These are phyloP conservation scores for Himalopsyche anomala DNA, from an alignment of 2,888 invertebrate species.

Conservation along the genomic window DNA sequence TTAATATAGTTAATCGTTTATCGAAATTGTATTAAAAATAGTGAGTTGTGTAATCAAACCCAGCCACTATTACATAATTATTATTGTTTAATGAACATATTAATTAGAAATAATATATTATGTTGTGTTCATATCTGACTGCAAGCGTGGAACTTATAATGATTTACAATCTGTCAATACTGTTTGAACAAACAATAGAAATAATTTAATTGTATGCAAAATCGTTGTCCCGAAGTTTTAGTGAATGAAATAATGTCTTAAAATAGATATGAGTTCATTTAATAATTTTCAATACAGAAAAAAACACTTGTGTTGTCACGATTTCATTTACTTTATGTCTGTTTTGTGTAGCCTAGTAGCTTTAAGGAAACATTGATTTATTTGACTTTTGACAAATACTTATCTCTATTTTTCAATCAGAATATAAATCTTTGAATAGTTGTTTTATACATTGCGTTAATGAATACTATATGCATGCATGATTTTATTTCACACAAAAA, in stretches of 20 bases:
- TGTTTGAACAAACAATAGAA: background rate
- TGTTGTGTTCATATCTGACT: too few relatives aligned
- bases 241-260: conserved; percentile 30
- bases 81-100: too few relatives aligned
- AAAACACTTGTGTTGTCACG: background rate
- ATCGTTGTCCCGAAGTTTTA: background rate
- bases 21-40: too few relatives aligned
- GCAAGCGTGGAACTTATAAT: background rate
- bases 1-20: too few relatives aligned
- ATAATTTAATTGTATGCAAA: conserved; percentile 1
- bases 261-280: conserved; percentile 28
- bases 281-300: background rate
- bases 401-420: background rate
- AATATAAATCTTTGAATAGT: background rate
- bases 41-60: too few relatives aligned
- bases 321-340: background rate
- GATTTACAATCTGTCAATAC: background rate
- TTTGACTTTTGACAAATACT: conserved; percentile 2
- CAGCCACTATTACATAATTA: too few relatives aligned
- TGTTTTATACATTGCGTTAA: too few relatives aligned
- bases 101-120: too few relatives aligned
- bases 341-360: background rate
- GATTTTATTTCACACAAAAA: too few relatives aligned
- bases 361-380: conserved; percentile 8
- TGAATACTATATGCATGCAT: too few relatives aligned